These are phyloP conservation scores for Camponotus fellah DNA, from an alignment of 2,888 invertebrate species.

Conservation along the genomic window DNA sequence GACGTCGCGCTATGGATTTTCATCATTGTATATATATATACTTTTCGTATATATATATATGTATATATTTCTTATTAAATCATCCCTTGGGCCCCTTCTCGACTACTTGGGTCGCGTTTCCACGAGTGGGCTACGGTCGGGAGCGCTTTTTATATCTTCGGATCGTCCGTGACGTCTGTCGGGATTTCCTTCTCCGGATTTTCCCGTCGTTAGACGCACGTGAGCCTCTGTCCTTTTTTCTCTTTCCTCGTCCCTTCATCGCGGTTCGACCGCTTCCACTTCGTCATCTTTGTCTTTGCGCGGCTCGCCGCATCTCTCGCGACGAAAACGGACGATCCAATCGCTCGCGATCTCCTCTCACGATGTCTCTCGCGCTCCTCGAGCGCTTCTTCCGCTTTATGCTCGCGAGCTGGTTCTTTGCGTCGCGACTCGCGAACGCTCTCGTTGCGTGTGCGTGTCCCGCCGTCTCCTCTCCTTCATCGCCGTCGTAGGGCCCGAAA, in stretches of 20 bases:
- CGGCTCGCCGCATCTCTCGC: conserved; percentile 46
- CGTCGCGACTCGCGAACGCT: conserved; percentile 20
- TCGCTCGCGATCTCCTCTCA: conserved; percentile 11
- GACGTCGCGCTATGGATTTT: conserved; percentile 56
- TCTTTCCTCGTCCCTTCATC: not conserved
- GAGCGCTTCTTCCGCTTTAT: conserved; percentile 37
- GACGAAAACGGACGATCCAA: conserved; percentile 42
- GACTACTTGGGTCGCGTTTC: conserved; percentile 31
- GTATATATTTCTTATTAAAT: conserved; percentile 46
- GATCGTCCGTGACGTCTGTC: conserved; percentile 55
- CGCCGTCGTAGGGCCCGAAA: conserved; percentile 58
- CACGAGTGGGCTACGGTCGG: conserved; percentile 37
- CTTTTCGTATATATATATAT: not conserved
- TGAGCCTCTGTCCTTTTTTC: conserved; percentile 31
- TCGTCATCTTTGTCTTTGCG: conserved; percentile 12
- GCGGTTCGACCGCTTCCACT: conserved; percentile 14
- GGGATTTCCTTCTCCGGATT: not conserved
- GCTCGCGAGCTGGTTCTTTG: conserved; percentile 11
- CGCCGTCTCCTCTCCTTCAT: conserved; percentile 19
- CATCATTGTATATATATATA: conserved; percentile 27
- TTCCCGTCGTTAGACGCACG: conserved; percentile 36
- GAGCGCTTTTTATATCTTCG: conserved; percentile 33
- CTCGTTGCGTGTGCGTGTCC: not conserved
- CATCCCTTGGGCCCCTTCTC: conserved; percentile 32
- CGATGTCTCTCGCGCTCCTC: conserved; percentile 24